Percentiles rank a stretch among this genome's conserved stretches.
These are phyloP conservation scores for Ciconia boyciana DNA, from an alignment of 2,113 vertebrate species.

Conservation along the genomic window DNA sequence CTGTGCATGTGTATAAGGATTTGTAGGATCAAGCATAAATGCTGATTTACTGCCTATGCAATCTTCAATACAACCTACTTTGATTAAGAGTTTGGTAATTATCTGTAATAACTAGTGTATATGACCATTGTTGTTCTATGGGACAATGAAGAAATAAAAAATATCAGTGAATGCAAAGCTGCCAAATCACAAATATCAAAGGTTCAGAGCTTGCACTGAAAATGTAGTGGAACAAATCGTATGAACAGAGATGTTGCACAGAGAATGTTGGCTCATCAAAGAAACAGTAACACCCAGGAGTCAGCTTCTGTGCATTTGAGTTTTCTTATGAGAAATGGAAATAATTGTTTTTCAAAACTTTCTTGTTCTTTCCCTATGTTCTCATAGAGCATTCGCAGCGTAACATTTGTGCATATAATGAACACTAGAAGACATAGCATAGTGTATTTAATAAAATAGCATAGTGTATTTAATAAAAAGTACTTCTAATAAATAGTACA, in stretches of 20 bases:
- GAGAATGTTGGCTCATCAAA: background rate
- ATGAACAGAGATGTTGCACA: background rate
- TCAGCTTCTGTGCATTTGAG: background rate
- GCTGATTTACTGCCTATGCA: background rate
- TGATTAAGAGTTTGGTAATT: background rate
- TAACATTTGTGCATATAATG: background rate
- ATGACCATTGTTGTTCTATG: background rate
- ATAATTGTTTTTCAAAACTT: background rate
- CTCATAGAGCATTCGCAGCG: background rate
- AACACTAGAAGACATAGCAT: background rate
- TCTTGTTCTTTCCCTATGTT: background rate
- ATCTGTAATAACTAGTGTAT: background rate
- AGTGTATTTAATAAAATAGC: background rate
- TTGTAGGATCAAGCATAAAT: background rate
- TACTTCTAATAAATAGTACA: background rate
- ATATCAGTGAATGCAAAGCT: background rate
- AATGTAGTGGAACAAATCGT: background rate
- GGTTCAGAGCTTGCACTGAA: background rate
- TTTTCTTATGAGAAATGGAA: background rate
- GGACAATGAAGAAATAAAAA: background rate
- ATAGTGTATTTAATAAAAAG: background rate
- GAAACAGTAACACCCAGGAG: background rate
- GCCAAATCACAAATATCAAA: background rate
- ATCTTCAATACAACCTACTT: background rate
- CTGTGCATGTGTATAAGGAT: background rate